Conservation (phyloP, 2,888 invertebrate species). For the Cyrtodaria siliqua region DNA sequence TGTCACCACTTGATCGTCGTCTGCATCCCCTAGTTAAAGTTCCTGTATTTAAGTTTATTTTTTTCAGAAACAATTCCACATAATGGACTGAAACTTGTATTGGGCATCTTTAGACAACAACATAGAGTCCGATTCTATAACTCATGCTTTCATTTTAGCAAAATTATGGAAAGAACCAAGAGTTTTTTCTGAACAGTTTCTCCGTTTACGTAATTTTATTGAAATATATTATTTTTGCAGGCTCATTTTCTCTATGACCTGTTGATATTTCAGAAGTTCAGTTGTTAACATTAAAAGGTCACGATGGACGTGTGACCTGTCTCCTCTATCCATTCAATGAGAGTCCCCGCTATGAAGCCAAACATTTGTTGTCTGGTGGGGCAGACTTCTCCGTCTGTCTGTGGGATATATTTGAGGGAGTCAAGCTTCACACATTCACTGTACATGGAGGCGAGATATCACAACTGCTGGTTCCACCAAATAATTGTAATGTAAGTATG, state of each 20-base stretch:
- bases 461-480: slow-evolving; percentile 97
- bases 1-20: too few relatives aligned
- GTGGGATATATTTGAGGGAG: slow-evolving; percentile 97
- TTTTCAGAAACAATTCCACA: too few relatives aligned
- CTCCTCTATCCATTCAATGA: slow-evolving; percentile 97
- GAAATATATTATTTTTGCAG: too few relatives aligned
- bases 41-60: too few relatives aligned
- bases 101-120: too few relatives aligned
- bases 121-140: too few relatives aligned
- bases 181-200: too few relatives aligned
- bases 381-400: slow-evolving; percentile 99
- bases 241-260: neutral
- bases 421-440: slow-evolving; percentile 96
- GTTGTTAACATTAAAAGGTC: slow-evolving; percentile 88
- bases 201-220: too few relatives aligned
- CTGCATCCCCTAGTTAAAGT: too few relatives aligned
- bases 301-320: slow-evolving; percentile 97
- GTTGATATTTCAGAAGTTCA: slow-evolving; percentile 76
- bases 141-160: too few relatives aligned
- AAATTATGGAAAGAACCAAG: too few relatives aligned
- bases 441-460: slow-evolving; percentile 99
- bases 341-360: slow-evolving; percentile 88
- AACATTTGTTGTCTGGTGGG: slow-evolving; percentile 94
- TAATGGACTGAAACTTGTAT: too few relatives aligned
- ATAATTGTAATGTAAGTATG: slow-evolving; percentile 89